Base-by-base conservation (phyloP, 2,113 vertebrate genomes). In the Thalassarche chlororhynchos region DNA sequence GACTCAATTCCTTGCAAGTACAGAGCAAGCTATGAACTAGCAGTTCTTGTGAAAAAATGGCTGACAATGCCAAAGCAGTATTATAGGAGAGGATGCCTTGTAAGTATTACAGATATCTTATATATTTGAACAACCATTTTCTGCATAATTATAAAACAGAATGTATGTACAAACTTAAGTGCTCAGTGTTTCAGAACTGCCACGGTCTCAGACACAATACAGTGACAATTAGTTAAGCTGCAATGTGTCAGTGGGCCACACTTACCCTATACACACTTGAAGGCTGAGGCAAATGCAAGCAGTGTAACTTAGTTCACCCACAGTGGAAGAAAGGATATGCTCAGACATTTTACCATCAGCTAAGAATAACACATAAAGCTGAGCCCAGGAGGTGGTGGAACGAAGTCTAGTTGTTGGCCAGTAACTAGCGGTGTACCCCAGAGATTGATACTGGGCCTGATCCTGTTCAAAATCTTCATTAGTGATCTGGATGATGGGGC, bases 391-490 rank as follows among this genome's bases (percentile, higher is more conserved):
- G 13, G 10, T 18, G 17, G 8, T 38, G 42, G 74, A 68, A 84
- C 1, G 0, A 71, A 46, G 21, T 23, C 25, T 28, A 55, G 42
- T 5, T 66, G 60, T 20, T 88, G 17, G 19, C 8, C 71, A 69
- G 20, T 6, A 87, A n/a, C n/a, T 16, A 46, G n/a, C 0, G 0
- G 15, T 52, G 32, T 49, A 61, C 11, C 26, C 34, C 23, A 52
- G 34, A 55, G 23, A 47, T 0, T 14, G 17, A 65, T 13, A 52
- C 9, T 34, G 38, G 29, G n/a, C 15, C 32, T 51, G 40, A 60
- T 17, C 25, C 34, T 66, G 46, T 21, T 66, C 21, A 42, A 82
- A 61, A 49, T 28, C 62, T 76, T 69, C 21, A 44, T 68, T n/a
- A 47, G 60, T 21, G 17, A 57, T 8, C 32, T 70, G 32, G 47